Evolutionary conservation across 1,140 invertebrate species (phyloP), one percentile per base, ranked within the genome.

Genomic region (Pectinophora gossypiella): DNA sequence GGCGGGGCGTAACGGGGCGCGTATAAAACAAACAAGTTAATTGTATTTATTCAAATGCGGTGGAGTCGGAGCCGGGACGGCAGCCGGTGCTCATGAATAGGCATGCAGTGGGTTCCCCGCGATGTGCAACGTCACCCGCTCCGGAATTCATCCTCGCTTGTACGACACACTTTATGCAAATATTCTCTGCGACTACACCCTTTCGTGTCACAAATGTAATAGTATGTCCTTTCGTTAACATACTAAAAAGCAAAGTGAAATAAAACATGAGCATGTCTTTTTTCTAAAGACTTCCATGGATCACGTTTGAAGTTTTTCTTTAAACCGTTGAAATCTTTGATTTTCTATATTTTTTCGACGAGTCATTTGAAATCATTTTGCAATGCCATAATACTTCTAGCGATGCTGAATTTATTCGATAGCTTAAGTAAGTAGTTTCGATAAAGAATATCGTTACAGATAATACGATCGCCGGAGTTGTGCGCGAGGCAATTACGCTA

Each of bases 21-120:
- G 67, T 72, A 40, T 40, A 82, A 85, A 83, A 82, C 79, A 85
- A 83, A 85, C 82, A 85, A 85, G 79, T 79, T 85, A 85, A 85
- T 85, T 83, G 79, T 85, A 83, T 85, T 83, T 85, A 85, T 85
- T 85, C 71, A 82, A 85, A 85, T 85, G 76, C 59, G 74, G 51
- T 48, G 66, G 62, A 62, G 56, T 40, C 46, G 51, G 55, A 49
- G 36, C 16, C 47, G 44, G 57, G 21, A 46, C 50, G 46, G 59
- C 76, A 76, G 76, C 77, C 72, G 76, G 61, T 51, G 16, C 61
- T 85, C 79, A 85, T 85, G 82, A 80, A 85, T 85, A 85, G 66
- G 69, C 77, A 85, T 81, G 70, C 59, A 56, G 9, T 32, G n/a
- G 70, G 65, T 68, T 70, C 63, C 59, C 44, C 53, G 60, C 65